Evolutionary conservation across 2,113 vertebrate species (phyloP).

Genomic region (Corythornis cristatus): DNA sequence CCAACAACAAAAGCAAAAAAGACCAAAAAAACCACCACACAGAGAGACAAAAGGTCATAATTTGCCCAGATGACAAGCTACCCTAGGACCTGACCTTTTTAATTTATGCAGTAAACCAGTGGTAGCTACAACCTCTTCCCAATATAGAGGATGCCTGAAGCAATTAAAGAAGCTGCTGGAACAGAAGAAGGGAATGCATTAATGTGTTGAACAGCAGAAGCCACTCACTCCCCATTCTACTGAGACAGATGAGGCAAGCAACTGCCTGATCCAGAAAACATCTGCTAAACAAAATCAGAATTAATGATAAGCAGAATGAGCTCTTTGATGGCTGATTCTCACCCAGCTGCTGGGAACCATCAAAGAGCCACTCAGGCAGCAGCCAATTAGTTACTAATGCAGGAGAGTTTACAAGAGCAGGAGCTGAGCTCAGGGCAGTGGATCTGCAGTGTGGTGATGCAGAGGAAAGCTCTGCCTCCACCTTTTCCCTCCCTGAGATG

Average conservation of each 20-base stretch:
- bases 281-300: slow-evolving; percentile 74
- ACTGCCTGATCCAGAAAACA: slow-evolving; percentile 59
- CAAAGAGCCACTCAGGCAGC: slow-evolving; percentile 27
- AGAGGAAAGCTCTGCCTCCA: background rate
- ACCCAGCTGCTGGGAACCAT: slow-evolving; percentile 57
- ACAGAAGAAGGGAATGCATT: slow-evolving; percentile 5
- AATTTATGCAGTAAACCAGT: background rate
- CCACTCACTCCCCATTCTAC: background rate
- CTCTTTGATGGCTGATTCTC: slow-evolving; percentile 23
- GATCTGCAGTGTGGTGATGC: background rate
- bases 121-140: background rate
- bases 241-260: slow-evolving; percentile 37
- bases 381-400: background rate
- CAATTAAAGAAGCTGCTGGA: slow-evolving; percentile 36
- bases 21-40: no score
- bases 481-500: background rate
- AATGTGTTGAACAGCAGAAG: slow-evolving; percentile 5
- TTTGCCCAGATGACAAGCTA: background rate
- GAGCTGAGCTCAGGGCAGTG: background rate
- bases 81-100: background rate
- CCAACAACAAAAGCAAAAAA: background rate
- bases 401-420: background rate
- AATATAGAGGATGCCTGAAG: background rate
- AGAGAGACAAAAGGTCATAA: background rate
- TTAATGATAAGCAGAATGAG: slow-evolving; percentile 61